phyloP scores from a whole-genome alignment of 2,888 invertebrate species.

The Ormyrus rosae region DNA sequence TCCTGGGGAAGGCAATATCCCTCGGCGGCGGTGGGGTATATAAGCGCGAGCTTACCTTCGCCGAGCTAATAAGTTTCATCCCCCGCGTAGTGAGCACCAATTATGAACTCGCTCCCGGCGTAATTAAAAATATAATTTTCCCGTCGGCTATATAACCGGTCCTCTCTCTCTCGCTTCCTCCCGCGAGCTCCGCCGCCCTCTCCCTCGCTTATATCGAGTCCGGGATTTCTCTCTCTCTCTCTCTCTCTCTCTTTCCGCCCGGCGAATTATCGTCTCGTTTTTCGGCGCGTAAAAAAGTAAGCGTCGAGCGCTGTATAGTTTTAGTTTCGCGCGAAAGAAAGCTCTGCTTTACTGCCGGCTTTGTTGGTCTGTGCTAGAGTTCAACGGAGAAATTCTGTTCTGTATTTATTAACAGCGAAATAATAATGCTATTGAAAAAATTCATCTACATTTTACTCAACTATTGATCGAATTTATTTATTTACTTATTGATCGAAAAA shows the following conservation, averaged over 20 bases:
- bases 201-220: no score
- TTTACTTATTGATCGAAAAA: no score
- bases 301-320: not conserved
- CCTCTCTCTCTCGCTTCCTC: not conserved
- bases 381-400: no score
- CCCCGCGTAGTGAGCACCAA: slow-evolving; percentile 75
- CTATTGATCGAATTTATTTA: no score
- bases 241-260: not conserved
- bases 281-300: not conserved
- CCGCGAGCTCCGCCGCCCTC: not conserved
- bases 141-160: slow-evolving; percentile 4
- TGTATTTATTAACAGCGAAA: no score
- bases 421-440: no score
- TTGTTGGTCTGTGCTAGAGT: no score
- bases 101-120: slow-evolving; percentile 71
- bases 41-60: slow-evolving; percentile 59
- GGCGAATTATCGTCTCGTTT: slow-evolving; percentile 43
- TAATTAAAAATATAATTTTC: slow-evolving; percentile 67
- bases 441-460: no score
- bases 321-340: slow-evolving; percentile 8
- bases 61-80: slow-evolving; percentile 74
- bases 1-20: slow-evolving; percentile 12
- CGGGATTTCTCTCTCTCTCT: no score
- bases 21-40: not conserved
- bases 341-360: no score